These are phyloP conservation scores for Halocynthia roretzi DNA, from an alignment of 23 tunicate species.

Conservation along the genomic window DNA sequence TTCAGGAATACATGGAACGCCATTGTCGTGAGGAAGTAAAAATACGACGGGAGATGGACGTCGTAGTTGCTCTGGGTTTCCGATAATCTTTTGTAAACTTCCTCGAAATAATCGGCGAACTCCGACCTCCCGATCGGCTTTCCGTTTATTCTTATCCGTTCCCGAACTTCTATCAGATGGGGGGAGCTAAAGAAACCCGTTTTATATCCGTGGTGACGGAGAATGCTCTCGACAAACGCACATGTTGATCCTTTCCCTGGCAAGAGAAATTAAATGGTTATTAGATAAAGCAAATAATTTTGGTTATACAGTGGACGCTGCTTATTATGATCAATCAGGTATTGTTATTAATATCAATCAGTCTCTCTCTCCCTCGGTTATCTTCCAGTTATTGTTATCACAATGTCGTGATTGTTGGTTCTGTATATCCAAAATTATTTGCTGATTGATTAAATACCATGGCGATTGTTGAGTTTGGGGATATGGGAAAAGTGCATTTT, in stretches of 20 bases:
- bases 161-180: slow-evolving; percentile 81
- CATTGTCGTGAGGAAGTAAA: slow-evolving; percentile 65
- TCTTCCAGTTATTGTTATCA: no score
- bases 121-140: slow-evolving; percentile 51
- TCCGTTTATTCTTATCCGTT: slow-evolving; percentile 84
- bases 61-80: slow-evolving; percentile 24
- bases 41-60: slow-evolving; percentile 59
- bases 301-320: no score
- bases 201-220: slow-evolving; percentile 59
- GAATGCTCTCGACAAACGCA: slow-evolving; percentile 83
- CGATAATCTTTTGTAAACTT: slow-evolving; percentile 43
- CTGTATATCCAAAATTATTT: no score
- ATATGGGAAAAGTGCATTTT: no score
- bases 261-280: background rate
- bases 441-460: no score
- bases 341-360: no score
- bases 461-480: no score
- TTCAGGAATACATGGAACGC: slow-evolving; percentile 75
- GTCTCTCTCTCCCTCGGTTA: no score
- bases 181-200: slow-evolving; percentile 96
- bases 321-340: no score
- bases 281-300: background rate
- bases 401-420: no score
- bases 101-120: slow-evolving; percentile 72
- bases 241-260: slow-evolving; percentile 87